Base-by-base conservation (phyloP, 2,888 invertebrate genomes). In the Strigamia transsilvanica region DNA sequence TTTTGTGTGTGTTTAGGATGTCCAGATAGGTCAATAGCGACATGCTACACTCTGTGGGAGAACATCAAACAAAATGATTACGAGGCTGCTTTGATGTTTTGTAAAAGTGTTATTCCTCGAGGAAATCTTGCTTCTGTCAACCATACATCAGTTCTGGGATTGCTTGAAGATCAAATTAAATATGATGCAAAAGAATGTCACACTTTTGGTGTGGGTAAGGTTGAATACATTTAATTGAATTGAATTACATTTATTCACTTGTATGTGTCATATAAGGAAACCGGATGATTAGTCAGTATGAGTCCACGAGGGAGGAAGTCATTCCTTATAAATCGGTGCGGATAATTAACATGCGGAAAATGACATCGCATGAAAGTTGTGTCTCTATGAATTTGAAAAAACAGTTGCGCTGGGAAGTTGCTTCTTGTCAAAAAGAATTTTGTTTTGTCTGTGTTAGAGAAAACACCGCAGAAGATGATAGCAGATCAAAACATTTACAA, bases 61-160 rank as follows among this genome's bases (percentile, higher is more conserved):
- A 23, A 21, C 21, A 21, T 66, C 12, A 5, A 21, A 18, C 21
- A 18, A 1, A 23, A 7, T 21, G 61, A 66, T 21, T 66, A 66
- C 9, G 61, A 66, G n/a, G 61, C 18, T 12, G 61, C 61, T 10
- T 21, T 66, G 7, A 18, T 6, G 23, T 66, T 23, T 66, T 66
- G 61, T 21, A 66, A 21, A 66, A 21, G 1, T 66, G 18, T 18
- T 4, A 23, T 66, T n/a, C 61, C 61, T 21, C 12, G 12, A 66
- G 61, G 61, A n/a, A 66, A 23, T 21, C 61, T 66, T 21, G 61
- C 61, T 21, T 66, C 61, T 12, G 21, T 66, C 12, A 66, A 66
- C 12, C 61, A 66, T 23, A 21, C 61, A 66, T 23, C 61, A 12
- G 23, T 66, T 2, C 2, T 66, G 7, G 7, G 3, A 21, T n/a